Conservation (phyloP, 2,888 invertebrate genomes). For the Cataglyphis rosenhaueri region DNA sequence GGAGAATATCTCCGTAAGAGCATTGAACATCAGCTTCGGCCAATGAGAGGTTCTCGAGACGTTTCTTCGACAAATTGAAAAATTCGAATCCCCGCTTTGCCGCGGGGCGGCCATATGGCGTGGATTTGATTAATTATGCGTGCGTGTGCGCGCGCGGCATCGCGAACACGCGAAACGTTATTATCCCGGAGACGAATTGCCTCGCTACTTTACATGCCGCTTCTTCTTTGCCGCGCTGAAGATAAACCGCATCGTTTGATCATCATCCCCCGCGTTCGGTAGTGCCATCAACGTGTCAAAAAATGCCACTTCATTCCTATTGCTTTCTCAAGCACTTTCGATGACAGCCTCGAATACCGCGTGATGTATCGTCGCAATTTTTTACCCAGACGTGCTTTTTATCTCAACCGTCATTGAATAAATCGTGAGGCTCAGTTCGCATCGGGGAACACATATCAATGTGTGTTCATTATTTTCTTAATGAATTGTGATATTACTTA, state of each 20-base stretch:
- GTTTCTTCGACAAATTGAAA: constrained; percentile 49
- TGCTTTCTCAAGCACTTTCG: constrained; percentile 44
- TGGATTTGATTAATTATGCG: constrained; percentile 76
- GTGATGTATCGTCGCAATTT: constrained; percentile 45
- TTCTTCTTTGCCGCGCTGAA: constrained; percentile 32
- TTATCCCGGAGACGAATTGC: constrained; percentile 63
- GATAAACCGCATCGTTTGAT: constrained; percentile 59
- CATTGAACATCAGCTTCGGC: constrained; percentile 48
- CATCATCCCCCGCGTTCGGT: constrained; percentile 38
- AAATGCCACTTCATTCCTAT: constrained; percentile 37
- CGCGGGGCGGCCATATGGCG: constrained; percentile 76
- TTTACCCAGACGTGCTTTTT: not conserved
- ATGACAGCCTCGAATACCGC: constrained; percentile 43
- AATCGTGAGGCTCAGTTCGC: not conserved
- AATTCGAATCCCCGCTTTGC: constrained; percentile 64
- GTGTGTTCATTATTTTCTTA: constrained; percentile 2
- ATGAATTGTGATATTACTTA: not conserved
- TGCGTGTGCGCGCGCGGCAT: constrained; percentile 58
- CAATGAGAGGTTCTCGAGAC: constrained; percentile 49
- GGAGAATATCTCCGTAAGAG: constrained; percentile 37
- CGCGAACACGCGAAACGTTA: constrained; percentile 57
- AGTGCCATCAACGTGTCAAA: not conserved
- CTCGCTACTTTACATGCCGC: constrained; percentile 50
- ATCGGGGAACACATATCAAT: not conserved
- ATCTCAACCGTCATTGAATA: constrained; percentile 31